phyloP scores from a whole-genome alignment of 2,888 invertebrate genomes.

The Cantharis rufa region DNA sequence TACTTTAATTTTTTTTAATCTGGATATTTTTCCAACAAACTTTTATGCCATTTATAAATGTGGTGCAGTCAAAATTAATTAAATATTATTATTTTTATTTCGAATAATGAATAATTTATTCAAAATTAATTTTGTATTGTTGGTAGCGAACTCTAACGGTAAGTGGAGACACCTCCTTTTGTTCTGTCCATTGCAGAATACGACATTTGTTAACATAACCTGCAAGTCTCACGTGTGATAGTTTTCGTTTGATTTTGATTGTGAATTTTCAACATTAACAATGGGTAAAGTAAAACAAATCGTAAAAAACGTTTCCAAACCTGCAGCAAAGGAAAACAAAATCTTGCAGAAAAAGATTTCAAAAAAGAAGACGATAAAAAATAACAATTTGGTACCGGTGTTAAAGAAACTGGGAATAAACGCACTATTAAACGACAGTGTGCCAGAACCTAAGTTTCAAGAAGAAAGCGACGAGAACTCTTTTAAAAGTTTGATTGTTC shows the following conservation, averaged over 20 bases:
- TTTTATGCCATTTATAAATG: no score
- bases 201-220: background rate
- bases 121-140: background rate
- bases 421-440: background rate
- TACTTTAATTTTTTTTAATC: no score
- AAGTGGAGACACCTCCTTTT: background rate
- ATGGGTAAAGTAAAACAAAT: background rate
- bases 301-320: background rate
- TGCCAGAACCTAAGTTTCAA: background rate
- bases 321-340: background rate
- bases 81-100: no score
- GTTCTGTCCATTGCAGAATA: background rate
- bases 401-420: background rate
- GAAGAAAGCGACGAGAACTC: background rate
- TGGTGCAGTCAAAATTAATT: no score
- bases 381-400: background rate
- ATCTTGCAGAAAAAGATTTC: background rate
- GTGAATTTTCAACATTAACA: background rate
- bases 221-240: background rate
- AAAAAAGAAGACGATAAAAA: background rate
- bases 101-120: no score
- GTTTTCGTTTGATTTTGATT: background rate
- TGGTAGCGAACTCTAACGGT: background rate
- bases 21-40: no score
- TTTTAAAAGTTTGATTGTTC: background rate